These are phyloP conservation scores for Saturnia pavonia DNA, from an alignment of 2,888 invertebrate genomes.

Conservation along the genomic window DNA sequence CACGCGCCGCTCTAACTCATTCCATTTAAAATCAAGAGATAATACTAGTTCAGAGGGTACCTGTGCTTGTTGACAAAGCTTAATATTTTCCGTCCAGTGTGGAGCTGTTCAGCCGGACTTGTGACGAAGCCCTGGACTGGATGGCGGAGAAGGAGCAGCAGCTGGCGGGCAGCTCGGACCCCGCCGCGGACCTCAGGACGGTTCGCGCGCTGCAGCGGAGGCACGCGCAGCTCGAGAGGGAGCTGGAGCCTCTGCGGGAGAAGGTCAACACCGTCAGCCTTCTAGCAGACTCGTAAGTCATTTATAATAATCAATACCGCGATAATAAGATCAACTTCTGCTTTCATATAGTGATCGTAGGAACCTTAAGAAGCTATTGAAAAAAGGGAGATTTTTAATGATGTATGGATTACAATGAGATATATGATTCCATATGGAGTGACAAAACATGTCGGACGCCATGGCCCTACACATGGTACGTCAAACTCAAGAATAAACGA, in stretches of 20 bases:
- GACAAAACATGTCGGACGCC: too few species aligned
- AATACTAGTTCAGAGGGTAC: too few species aligned
- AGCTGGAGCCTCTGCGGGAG: constrained; percentile 96
- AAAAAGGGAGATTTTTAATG: too few species aligned
- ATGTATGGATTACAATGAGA: too few species aligned
- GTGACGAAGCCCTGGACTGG: constrained; percentile 98
- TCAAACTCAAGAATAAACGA: neutral
- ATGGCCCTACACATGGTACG: neutral
- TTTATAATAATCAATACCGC: neutral
- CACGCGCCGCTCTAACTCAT: too few species aligned
- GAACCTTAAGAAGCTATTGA: too few species aligned
- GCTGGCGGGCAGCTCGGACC: constrained; percentile 87
- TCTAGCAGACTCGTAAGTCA: constrained; percentile 89
- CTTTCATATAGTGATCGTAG: too few species aligned
- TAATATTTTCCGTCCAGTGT: constrained; percentile 82
- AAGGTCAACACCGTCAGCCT: constrained; percentile 94
- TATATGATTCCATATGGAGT: too few species aligned
- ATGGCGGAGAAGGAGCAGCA: constrained; percentile 98
- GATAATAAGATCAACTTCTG: neutral
- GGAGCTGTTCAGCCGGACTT: constrained; percentile 96
- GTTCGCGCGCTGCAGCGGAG: constrained; percentile 95
- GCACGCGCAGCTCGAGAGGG: constrained; percentile 96
- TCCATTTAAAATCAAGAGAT: too few species aligned
- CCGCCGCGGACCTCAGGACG: constrained; percentile 93
- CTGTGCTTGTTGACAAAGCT: neutral